A percentile compares a stretch with the other conserved stretches of the same genome.
phyloP scores from a whole-genome alignment of 92 coral and sea anemone genomes.

The Muricea muricata region DNA sequence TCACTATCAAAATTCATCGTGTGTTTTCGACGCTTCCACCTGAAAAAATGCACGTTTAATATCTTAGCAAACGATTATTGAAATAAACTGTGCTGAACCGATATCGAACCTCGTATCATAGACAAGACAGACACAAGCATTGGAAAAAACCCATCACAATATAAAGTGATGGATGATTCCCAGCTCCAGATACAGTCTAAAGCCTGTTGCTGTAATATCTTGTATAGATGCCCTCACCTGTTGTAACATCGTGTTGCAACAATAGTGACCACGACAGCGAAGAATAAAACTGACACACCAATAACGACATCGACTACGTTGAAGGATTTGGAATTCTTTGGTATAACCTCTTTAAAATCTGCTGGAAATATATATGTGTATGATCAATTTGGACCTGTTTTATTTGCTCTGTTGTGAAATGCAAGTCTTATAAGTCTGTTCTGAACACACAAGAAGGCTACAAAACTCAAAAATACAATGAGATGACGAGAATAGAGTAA shows the following conservation, averaged over 20 bases:
- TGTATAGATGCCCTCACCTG: no score
- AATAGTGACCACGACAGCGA: constrained; percentile 28
- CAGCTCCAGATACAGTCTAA: no score
- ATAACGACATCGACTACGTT: constrained; percentile 35
- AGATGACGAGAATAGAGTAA: not conserved
- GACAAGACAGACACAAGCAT: no score
- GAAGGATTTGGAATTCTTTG: constrained; percentile 5
- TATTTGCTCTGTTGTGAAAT: not conserved
- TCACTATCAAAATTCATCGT: constrained; percentile 6
- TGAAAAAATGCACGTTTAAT: not conserved
- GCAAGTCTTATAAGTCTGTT: not conserved
- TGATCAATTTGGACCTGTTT: not conserved
- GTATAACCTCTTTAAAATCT: not conserved
- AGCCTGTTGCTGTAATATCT: no score
- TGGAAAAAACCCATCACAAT: no score
- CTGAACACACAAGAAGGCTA: not conserved
- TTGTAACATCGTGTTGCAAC: constrained; percentile 24
- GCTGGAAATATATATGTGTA: not conserved
- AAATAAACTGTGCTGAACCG: not conserved
- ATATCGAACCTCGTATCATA: no score
- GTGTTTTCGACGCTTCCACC: constrained; percentile 25
- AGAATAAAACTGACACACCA: constrained; percentile 28
- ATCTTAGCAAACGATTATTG: not conserved
- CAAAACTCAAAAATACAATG: not conserved
- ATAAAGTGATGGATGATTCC: not conserved